A percentile compares a stretch with the other conserved stretches of the same genome.
Conservation (phyloP, 92 coral and sea anemone genomes). For the Desmophyllum pertusum region DNA sequence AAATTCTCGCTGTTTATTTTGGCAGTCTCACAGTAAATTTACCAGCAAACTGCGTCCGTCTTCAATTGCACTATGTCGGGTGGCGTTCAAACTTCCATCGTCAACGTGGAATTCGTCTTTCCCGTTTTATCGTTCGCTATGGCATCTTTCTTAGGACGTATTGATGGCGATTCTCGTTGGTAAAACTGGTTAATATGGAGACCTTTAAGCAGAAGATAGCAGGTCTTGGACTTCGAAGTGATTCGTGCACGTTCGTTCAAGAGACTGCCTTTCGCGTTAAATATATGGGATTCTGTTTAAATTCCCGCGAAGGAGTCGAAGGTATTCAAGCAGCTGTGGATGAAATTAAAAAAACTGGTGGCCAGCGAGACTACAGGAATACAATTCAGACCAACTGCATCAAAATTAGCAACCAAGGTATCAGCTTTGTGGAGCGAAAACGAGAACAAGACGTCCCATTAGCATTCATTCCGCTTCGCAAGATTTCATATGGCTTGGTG, state of each 20-base stretch:
- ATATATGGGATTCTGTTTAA: constrained; percentile 62
- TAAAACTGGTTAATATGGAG: constrained; percentile 5
- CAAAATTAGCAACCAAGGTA: constrained; percentile 46
- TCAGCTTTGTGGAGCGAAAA: constrained; percentile 47
- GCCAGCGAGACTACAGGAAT: constrained; percentile 25
- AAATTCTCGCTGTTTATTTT: not conserved
- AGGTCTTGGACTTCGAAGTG: constrained; percentile 39
- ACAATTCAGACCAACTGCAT: constrained; percentile 53
- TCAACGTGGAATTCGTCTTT: not conserved
- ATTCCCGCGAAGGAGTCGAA: constrained; percentile 45
- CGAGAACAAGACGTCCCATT: constrained; percentile 27
- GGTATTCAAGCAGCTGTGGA: constrained; percentile 61
- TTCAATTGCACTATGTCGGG: not conserved
- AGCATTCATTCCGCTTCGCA: constrained; percentile 62
- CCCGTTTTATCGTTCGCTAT: not conserved
- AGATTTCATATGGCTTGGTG: constrained; percentile 77
- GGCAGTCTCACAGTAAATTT: not conserved
- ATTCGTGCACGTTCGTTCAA: constrained; percentile 42
- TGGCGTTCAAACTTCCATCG: not conserved
- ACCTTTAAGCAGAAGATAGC: constrained; percentile 27
- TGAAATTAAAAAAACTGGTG: constrained; percentile 34
- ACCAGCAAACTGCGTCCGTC: not conserved
- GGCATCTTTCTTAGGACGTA: not conserved
- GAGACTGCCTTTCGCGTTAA: constrained; percentile 58
- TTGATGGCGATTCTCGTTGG: not conserved